A percentile compares a stretch with the other conserved stretches of the same genome.
Evolutionary conservation across 2,113 vertebrate genomes (phyloP).

Genomic region (Progne subis): DNA sequence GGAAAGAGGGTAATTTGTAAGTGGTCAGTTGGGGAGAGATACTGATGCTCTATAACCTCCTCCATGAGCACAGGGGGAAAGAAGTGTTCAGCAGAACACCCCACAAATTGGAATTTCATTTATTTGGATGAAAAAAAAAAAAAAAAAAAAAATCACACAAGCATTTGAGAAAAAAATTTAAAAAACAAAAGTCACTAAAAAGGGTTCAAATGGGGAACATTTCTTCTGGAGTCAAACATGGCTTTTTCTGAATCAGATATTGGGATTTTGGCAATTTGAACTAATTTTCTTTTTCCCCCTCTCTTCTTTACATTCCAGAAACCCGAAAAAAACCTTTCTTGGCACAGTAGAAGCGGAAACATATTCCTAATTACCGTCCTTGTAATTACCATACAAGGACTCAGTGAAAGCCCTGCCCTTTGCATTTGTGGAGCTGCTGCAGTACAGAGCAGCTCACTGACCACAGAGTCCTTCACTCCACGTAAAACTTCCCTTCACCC

Average conservation of each 20-base stretch:
- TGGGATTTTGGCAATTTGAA: neutral
- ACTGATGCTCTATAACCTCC: neutral
- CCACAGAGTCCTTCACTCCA: neutral
- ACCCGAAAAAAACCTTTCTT: neutral
- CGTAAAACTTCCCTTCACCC: neutral
- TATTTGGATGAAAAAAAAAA: neutral
- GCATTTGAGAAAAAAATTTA: neutral
- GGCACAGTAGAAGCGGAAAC: neutral
- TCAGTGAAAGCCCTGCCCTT: neutral
- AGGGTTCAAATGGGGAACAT: neutral
- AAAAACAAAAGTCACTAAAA: neutral
- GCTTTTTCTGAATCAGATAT: neutral
- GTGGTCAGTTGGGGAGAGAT: neutral
- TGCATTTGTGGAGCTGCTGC: neutral
- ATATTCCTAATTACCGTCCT: neutral
- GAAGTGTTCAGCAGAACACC: neutral
- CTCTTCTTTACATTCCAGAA: neutral
- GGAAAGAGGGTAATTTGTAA: neutral
- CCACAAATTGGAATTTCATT: neutral
- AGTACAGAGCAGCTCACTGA: neutral
- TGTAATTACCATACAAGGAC: neutral
- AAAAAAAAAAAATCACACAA: neutral
- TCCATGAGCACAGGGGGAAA: neutral
- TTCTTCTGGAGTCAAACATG: neutral
- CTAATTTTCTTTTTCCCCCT: rapidly evolving